A percentile compares a stretch with the other conserved stretches of the same genome.
Evolutionary conservation across 1,140 invertebrate genomes (phyloP).

Genomic region (Drosophila tropicalis): DNA sequence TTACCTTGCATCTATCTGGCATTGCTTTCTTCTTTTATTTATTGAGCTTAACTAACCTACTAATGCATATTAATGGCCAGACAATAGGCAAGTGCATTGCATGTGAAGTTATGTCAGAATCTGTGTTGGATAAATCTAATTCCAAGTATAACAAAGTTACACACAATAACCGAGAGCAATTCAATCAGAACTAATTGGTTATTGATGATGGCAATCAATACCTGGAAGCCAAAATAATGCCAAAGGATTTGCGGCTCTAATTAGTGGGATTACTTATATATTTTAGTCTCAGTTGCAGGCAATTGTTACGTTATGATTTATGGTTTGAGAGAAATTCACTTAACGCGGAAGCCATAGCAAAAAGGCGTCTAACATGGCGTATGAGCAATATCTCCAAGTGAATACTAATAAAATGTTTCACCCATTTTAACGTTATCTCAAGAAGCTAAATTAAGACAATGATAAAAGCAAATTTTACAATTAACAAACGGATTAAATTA

Average conservation of each 20-base stretch:
- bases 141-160: constrained; percentile 3
- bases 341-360: not conserved
- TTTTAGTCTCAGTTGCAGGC: not conserved
- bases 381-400: not conserved
- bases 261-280: not conserved
- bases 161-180: not conserved
- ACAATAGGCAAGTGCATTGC: constrained; percentile 37
- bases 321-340: not conserved
- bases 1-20: constrained; percentile 1
- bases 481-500: not conserved
- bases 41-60: constrained; percentile 40
- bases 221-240: constrained; percentile 3
- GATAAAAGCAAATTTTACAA: not conserved
- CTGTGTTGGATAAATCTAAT: constrained; percentile 19
- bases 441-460: not conserved
- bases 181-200: not conserved
- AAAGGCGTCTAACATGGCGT: not conserved
- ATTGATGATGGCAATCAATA: constrained; percentile 1
- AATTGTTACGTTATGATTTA: not conserved
- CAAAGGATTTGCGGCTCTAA: not conserved
- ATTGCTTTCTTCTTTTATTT: constrained; percentile 23
- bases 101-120: constrained; percentile 30
- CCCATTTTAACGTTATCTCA: not conserved
- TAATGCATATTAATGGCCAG: constrained; percentile 60
- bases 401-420: not conserved